Percentiles rank a stretch among this genome's conserved stretches.
Evolutionary conservation across 2,888 invertebrate species (phyloP).

Genomic region (Poecilobothrus nobilitatus): DNA sequence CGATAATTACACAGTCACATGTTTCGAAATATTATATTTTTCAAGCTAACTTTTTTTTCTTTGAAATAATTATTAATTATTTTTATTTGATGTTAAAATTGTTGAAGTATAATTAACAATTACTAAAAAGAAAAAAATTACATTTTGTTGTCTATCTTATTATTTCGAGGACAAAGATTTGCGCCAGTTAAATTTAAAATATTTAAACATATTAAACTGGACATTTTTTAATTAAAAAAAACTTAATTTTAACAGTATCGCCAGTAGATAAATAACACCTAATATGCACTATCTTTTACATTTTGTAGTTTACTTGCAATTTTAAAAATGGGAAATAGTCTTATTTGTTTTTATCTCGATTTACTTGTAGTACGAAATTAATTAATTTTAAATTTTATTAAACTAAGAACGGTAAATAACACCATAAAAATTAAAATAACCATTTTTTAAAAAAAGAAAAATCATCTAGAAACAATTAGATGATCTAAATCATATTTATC

Average conservation of each 20-base stretch:
- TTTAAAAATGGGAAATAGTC: background rate
- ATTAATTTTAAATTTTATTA: background rate
- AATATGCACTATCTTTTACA: background rate
- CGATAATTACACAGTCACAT: background rate
- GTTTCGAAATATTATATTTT: background rate
- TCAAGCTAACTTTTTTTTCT: background rate
- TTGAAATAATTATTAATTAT: background rate
- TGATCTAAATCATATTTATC: too few relatives aligned
- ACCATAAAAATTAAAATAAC: background rate
- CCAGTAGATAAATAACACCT: background rate
- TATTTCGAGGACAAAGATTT: background rate
- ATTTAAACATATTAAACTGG: background rate
- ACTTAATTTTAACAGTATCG: conserved; percentile 1
- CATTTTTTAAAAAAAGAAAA: background rate
- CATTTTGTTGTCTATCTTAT: background rate
- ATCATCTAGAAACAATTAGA: background rate
- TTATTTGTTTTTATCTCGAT: background rate
- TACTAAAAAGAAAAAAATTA: background rate
- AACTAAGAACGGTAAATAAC: background rate
- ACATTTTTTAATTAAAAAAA: background rate
- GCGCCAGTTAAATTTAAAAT: background rate
- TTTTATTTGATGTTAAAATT: background rate
- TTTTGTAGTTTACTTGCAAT: background rate
- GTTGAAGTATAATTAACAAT: background rate
- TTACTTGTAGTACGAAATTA: background rate